Percentiles rank a stretch among this genome's conserved stretches.
These are phyloP conservation scores for Cossypha caffra DNA, from an alignment of 2,797 vertebrate species.

Conservation along the genomic window DNA sequence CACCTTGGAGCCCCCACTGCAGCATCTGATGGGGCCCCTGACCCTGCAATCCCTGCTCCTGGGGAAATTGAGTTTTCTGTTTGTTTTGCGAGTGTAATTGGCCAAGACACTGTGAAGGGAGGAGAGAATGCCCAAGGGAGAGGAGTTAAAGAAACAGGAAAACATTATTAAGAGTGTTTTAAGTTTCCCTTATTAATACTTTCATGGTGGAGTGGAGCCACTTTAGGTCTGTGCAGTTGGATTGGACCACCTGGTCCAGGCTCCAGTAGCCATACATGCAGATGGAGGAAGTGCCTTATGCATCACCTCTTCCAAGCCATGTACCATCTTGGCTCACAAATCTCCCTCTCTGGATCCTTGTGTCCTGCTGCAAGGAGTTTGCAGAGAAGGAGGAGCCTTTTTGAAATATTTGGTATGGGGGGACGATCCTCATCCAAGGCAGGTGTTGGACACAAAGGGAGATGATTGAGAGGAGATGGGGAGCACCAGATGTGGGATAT, in stretches of 20 bases:
- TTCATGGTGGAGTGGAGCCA: background rate
- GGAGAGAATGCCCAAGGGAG: slow-evolving; percentile 8
- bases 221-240: background rate
- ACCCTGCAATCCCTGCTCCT: background rate
- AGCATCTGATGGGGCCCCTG: background rate
- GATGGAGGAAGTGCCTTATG: background rate
- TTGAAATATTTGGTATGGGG: fast-evolving
- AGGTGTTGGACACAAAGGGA: background rate
- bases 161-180: slow-evolving; percentile 40
- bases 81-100: slow-evolving; percentile 54
- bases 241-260: background rate
- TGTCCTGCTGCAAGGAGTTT: background rate
- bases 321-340: background rate
- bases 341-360: background rate
- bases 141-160: slow-evolving; percentile 54
- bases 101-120: slow-evolving; percentile 29
- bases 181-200: slow-evolving; percentile 23
- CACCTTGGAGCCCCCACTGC: background rate
- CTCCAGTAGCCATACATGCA: background rate
- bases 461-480: background rate
- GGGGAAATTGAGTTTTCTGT: slow-evolving; percentile 17
- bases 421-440: background rate
- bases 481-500: background rate
- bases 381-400: background rate
- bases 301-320: background rate